These are phyloP conservation scores for Gadus macrocephalus DNA, from an alignment of 2,113 vertebrate genomes.

Conservation along the genomic window DNA sequence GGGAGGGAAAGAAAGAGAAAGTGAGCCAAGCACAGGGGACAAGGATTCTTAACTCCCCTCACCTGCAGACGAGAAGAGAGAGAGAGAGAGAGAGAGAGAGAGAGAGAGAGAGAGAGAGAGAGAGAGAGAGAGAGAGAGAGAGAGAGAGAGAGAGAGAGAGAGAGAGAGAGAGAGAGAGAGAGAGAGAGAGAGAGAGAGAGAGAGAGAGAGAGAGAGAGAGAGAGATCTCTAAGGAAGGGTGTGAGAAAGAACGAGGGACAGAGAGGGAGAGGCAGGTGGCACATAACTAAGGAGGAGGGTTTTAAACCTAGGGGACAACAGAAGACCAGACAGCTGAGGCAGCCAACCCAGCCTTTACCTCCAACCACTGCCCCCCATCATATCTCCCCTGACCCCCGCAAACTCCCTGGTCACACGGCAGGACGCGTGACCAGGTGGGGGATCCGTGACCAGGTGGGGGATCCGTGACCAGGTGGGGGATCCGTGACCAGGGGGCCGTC, in stretches of 20 bases:
- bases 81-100: neutral
- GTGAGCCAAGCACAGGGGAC: no score
- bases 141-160: neutral
- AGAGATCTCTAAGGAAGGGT: slow-evolving; percentile 1
- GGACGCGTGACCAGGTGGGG: no score
- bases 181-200: neutral
- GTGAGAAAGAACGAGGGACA: slow-evolving; percentile 31
- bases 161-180: neutral
- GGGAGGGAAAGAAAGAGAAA: no score
- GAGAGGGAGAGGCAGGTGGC: slow-evolving; percentile 11
- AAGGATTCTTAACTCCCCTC: no score
- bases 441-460: slow-evolving; percentile 10
- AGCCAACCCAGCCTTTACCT: no score
- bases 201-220: neutral
- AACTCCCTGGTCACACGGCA: no score
- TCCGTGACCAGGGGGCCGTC: slow-evolving; percentile 54
- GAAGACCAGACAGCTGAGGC: no score
- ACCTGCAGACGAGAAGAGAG: no score
- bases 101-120: neutral
- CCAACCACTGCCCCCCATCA: no score
- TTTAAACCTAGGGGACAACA: no score
- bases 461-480: slow-evolving; percentile 10
- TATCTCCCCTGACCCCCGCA: no score
- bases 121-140: slow-evolving; percentile 9
- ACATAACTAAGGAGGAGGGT: slow-evolving; percentile 1